Percentiles rank a stretch among this genome's conserved stretches.
phyloP scores from a whole-genome alignment of 2,888 invertebrate species.

The Sphaeridia pumilis region DNA sequence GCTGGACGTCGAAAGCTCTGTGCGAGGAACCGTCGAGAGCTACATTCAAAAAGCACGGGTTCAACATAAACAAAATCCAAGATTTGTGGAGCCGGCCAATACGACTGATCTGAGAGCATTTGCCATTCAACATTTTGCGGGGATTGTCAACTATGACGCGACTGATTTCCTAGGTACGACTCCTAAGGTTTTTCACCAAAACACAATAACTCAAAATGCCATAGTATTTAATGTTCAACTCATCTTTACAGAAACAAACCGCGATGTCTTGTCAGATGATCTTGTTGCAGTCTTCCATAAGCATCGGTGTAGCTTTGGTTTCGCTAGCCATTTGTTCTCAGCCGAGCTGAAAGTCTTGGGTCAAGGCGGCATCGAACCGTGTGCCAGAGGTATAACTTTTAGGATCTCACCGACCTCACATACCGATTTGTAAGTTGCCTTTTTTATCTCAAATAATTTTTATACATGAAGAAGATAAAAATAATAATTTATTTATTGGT shows the following conservation, averaged over 20 bases:
- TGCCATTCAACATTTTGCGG: constrained; percentile 82
- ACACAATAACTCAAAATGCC: neutral
- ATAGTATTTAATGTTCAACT: neutral
- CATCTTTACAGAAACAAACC: constrained; percentile 63
- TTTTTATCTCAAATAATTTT: neutral
- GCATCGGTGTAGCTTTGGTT: constrained; percentile 89
- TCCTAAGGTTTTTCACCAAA: too few relatives aligned
- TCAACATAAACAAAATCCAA: constrained; percentile 69
- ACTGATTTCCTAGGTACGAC: constrained; percentile 59
- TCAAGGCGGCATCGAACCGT: constrained; percentile 52
- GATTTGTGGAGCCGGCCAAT: constrained; percentile 61
- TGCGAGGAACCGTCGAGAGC: constrained; percentile 64
- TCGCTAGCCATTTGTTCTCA: constrained; percentile 89
- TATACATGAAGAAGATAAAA: neutral
- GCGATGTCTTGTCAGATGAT: constrained; percentile 84
- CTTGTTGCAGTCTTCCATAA: constrained; percentile 84
- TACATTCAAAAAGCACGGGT: constrained; percentile 67
- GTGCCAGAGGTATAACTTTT: constrained; percentile 66
- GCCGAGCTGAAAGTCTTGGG: constrained; percentile 76
- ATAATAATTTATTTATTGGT: neutral
- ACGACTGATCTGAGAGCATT: constrained; percentile 68
- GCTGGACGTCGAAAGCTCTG: constrained; percentile 82
- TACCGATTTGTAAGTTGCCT: constrained; percentile 50
- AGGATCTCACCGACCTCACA: constrained; percentile 82
- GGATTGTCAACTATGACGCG: constrained; percentile 75